Percentiles rank a stretch among this genome's conserved stretches.
phyloP scores from a whole-genome alignment of 2,797 vertebrate genomes.

The Malacoctenus gilli region DNA sequence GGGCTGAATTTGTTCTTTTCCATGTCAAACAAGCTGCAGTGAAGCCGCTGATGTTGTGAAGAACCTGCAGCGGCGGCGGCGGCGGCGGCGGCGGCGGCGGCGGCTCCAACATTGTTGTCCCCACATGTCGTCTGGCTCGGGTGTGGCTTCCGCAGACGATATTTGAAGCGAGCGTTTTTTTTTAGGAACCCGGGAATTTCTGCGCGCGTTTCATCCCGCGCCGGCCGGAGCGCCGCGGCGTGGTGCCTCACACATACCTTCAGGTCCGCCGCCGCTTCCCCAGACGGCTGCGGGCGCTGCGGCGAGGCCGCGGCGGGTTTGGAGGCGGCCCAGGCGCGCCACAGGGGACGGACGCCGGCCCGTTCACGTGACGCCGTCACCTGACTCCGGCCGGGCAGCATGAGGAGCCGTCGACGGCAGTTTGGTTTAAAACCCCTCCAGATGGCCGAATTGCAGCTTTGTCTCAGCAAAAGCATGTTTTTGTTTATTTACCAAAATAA shows the following conservation, averaged over 20 bases:
- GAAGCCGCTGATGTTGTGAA: too few relatives aligned
- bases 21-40: too few relatives aligned
- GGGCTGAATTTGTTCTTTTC: background rate
- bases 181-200: conserved; percentile 76
- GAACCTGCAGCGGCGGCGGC: conserved; percentile 43
- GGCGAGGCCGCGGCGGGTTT: conserved; percentile 80
- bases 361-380: conserved; percentile 68
- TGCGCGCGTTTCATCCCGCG: conserved; percentile 68
- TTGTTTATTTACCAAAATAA: too few relatives aligned
- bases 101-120: conserved; percentile 55
- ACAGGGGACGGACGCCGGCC: conserved; percentile 57
- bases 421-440: too few relatives aligned
- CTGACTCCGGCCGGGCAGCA: too few relatives aligned
- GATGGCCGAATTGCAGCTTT: too few relatives aligned
- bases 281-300: conserved; percentile 77
- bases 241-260: conserved; percentile 78
- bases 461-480: too few relatives aligned
- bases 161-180: conserved; percentile 70
- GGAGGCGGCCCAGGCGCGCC: conserved; percentile 73
- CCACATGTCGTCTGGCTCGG: conserved; percentile 57
- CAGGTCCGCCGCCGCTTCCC: conserved; percentile 75
- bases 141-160: conserved; percentile 67
- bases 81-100: conserved; percentile 37
- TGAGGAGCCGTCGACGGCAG: too few relatives aligned
- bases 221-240: conserved; percentile 66